Evolutionary conservation across 2,888 invertebrate genomes (phyloP), one percentile per base, ranked within the genome.

Genomic region (Xanthostigma xanthostigma): DNA sequence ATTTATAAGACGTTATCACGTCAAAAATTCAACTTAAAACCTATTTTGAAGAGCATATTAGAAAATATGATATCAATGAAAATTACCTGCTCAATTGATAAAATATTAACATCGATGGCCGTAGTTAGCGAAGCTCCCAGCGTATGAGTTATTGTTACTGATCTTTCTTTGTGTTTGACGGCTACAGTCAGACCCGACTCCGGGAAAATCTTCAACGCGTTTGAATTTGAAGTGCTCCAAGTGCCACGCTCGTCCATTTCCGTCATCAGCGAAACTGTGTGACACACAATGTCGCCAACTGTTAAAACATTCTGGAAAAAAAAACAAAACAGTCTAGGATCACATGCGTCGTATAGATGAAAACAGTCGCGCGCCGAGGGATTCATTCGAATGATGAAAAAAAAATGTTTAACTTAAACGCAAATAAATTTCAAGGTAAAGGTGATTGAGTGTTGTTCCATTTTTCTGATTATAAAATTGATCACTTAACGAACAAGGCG

Each of bases 231-330:
- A 8, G 64, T 58, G 11, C 57, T 57, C 71, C 73, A 72, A 10
- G 46, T 51, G 13, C 65, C 68, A 9, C 54, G 53, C 3, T 55
- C 53, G 58, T 68, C 65, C 52, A 60, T 50, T 8, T 62, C 57
- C 10, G 46, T 50, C 2, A 66, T 59, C n/a, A 76, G 60, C 0
- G 74, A 71, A 43, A 70, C 68, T 53, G 62, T 62, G 55, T 74
- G 69, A 56, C 77, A 78, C 45, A 76, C 57, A 9, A 76, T 64
- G 54, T 75, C 73, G 6, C 76, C 77, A 44, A 71, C 64, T 8
- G 67, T 68, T 43, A 76, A 49, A 45, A 61, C 55, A n/a, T 63
- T 62, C 62, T 66, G 54, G 27, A 53, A 56, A 48, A 49, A 35
- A 45, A 46, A 41, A 51, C 36, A n/a, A n/a, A n/a, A n/a, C n/a